Evolutionary conservation across 2,797 vertebrate genomes (phyloP).

Genomic region (Intellagama lesueurii): DNA sequence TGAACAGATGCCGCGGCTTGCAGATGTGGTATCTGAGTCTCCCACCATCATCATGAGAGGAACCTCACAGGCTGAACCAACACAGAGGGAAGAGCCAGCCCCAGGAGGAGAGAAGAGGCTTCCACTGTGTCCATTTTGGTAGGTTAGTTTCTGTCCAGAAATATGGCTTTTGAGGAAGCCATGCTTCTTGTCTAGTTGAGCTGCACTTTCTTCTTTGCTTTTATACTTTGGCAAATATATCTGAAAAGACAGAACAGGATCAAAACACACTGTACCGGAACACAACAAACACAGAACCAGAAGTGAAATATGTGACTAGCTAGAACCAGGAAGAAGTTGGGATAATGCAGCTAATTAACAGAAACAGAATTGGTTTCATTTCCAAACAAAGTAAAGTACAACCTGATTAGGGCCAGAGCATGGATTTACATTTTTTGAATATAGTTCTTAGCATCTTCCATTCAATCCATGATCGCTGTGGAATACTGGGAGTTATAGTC

Average conservation of each 20-base stretch:
- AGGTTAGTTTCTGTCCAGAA: conserved; percentile 66
- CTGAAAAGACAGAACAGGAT: conserved; percentile 62
- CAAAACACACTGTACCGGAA: neutral
- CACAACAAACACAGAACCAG: neutral
- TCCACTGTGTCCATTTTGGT: conserved; percentile 68
- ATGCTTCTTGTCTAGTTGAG: conserved; percentile 62
- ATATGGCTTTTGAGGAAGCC: conserved; percentile 71
- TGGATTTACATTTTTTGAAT: too few relatives aligned
- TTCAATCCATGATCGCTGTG: too few relatives aligned
- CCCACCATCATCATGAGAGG: conserved; percentile 72
- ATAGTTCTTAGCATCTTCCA: too few relatives aligned
- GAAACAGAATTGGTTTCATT: neutral
- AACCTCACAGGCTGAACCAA: conserved; percentile 75
- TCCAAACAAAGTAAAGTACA: neutral
- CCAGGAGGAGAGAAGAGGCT: conserved; percentile 51
- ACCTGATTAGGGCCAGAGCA: neutral
- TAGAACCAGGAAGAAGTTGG: neutral
- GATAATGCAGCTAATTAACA: neutral
- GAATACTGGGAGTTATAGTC: too few relatives aligned
- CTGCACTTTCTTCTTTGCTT: conserved; percentile 63
- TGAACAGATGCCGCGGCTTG: conserved; percentile 83
- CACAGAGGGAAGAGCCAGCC: conserved; percentile 63
- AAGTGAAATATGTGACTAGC: neutral
- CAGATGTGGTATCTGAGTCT: conserved; percentile 53
- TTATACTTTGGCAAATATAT: conserved; percentile 82